Percentiles rank a stretch among this genome's conserved stretches.
These are phyloP conservation scores for Dolichopus griseipennis DNA, from an alignment of 2,888 invertebrate species.

Conservation along the genomic window DNA sequence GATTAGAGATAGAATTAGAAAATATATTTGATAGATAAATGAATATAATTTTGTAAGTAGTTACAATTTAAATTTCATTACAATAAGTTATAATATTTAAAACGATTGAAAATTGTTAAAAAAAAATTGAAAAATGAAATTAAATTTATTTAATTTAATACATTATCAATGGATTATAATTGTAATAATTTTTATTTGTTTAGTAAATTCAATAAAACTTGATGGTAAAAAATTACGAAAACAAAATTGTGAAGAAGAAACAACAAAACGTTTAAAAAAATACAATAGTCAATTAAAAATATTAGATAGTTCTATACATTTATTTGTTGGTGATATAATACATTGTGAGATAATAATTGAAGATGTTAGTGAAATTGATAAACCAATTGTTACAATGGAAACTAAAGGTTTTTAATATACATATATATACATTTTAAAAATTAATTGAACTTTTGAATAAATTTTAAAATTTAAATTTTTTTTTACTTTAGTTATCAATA, in stretches of 20 bases:
- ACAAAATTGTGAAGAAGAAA: conserved; percentile 1
- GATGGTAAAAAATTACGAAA: conserved; percentile 2
- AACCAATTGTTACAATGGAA: neutral
- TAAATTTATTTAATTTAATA: neutral
- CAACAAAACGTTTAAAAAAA: neutral
- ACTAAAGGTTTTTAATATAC: neutral
- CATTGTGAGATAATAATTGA: neutral
- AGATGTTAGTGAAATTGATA: conserved; percentile 3
- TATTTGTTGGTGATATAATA: conserved; percentile 7
- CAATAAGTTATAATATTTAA: neutral
- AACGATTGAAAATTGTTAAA: neutral
- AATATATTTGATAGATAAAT: neutral
- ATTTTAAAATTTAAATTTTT: neutral
- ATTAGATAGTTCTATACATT: neutral
- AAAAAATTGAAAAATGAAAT: neutral
- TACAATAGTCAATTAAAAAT: conserved; percentile 2
- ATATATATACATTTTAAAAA: neutral
- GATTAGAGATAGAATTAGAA: no score
- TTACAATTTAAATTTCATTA: conserved; percentile 4
- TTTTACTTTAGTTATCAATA: neutral
- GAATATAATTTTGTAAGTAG: neutral
- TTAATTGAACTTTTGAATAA: neutral
- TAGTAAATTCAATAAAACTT: neutral
- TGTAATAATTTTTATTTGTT: neutral
- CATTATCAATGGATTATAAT: neutral